Conservation (phyloP, 2,888 invertebrate species). For the Gisinianus flammeolus region DNA sequence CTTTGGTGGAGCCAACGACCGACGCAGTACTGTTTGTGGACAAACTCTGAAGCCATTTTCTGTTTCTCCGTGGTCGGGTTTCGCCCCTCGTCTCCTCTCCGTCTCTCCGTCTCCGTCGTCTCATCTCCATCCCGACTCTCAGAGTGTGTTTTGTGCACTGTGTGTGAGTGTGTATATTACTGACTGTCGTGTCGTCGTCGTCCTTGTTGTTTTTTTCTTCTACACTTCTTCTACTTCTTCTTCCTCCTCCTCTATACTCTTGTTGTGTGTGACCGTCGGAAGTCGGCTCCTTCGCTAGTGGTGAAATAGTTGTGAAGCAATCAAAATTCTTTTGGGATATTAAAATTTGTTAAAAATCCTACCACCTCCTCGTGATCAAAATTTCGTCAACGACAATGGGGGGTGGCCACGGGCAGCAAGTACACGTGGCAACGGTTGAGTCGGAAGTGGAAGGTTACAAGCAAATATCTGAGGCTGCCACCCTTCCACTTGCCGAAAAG, state of each 20-base stretch:
- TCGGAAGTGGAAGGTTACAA: constrained; percentile 72
- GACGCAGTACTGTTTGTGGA: constrained; percentile 57
- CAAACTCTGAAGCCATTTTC: constrained; percentile 56
- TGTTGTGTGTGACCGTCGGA: too few species aligned
- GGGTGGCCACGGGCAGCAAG: constrained; percentile 66
- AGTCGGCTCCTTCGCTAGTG: too few species aligned
- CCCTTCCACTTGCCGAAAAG: constrained; percentile 57
- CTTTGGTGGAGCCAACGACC: constrained; percentile 50
- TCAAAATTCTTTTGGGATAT: not conserved
- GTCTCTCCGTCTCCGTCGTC: constrained; percentile 32
- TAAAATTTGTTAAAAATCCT: not conserved
- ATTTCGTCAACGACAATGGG: constrained; percentile 55
- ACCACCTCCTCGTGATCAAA: too few species aligned
- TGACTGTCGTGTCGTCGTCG: not conserved
- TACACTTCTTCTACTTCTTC: too few species aligned
- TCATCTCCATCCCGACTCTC: constrained; percentile 37
- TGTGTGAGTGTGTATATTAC: not conserved
- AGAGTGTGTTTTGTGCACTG: not conserved
- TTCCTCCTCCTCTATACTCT: too few species aligned
- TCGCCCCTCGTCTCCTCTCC: constrained; percentile 46
- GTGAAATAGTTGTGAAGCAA: too few species aligned
- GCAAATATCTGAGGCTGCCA: constrained; percentile 59
- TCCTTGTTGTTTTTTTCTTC: not conserved
- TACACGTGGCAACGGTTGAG: constrained; percentile 88
- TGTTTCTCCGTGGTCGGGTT: constrained; percentile 47